Evolutionary conservation across 2,113 vertebrate species (phyloP).

Genomic region (Ascaphus truei): DNA sequence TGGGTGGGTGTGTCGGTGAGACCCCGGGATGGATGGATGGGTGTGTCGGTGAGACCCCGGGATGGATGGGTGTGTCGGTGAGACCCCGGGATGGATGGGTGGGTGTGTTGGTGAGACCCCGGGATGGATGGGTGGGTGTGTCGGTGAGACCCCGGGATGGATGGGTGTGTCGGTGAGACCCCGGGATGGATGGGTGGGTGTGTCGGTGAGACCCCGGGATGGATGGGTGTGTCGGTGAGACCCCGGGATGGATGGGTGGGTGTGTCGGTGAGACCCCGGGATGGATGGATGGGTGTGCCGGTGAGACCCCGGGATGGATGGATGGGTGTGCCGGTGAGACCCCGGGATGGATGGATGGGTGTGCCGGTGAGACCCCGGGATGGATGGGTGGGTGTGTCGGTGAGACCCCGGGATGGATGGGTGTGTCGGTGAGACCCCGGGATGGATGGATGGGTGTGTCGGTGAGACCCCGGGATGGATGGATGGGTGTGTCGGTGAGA

Average conservation of each 20-base stretch:
- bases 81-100: slow-evolving; percentile 23
- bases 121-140: slow-evolving; percentile 31
- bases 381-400: slow-evolving; percentile 28
- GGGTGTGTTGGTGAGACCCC: slow-evolving; percentile 10
- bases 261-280: slow-evolving; percentile 11
- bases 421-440: slow-evolving; percentile 12
- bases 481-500: slow-evolving; percentile 13
- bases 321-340: slow-evolving; percentile 11
- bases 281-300: slow-evolving; percentile 27
- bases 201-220: slow-evolving; percentile 8
- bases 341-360: slow-evolving; percentile 32
- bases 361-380: slow-evolving; percentile 2
- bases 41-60: slow-evolving; percentile 12
- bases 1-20: slow-evolving; percentile 16
- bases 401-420: slow-evolving; percentile 26
- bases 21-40: slow-evolving; percentile 24
- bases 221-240: slow-evolving; percentile 24
- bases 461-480: slow-evolving; percentile 24
- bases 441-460: slow-evolving; percentile 29
- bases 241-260: slow-evolving; percentile 27
- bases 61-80: slow-evolving; percentile 28
- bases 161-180: slow-evolving; percentile 17
- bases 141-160: slow-evolving; percentile 20
- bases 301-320: slow-evolving; percentile 24
- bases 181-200: slow-evolving; percentile 33